phyloP scores from a whole-genome alignment of 2,113 vertebrate species.

The Rhea americana region DNA sequence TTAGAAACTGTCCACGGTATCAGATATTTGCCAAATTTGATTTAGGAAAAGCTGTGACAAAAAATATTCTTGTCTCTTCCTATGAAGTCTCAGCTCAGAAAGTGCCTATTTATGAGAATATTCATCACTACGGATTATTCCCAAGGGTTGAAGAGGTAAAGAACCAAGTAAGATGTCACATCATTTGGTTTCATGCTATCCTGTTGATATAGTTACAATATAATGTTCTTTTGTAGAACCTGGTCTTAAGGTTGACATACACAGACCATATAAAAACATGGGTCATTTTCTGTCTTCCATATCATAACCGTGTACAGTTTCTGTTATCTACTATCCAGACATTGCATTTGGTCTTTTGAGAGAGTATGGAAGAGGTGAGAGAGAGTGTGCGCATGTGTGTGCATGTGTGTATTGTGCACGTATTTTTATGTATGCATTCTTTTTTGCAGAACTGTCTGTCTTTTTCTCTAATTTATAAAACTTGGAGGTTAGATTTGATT shows the following conservation, averaged over 20 bases:
- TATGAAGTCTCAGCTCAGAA: neutral
- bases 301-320: neutral
- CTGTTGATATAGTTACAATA: neutral
- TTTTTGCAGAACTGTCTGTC: neutral
- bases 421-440: neutral
- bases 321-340: neutral
- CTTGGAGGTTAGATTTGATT: neutral
- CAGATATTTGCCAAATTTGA: neutral
- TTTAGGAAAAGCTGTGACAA: neutral
- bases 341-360: neutral
- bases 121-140: neutral
- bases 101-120: neutral
- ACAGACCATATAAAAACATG: fast-evolving
- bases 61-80: neutral
- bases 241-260: neutral
- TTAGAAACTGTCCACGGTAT: neutral
- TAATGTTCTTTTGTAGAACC: neutral
- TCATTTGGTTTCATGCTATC: neutral
- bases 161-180: neutral
- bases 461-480: neutral
- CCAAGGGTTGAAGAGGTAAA: neutral
- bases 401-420: fast-evolving
- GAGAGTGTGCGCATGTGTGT: fast-evolving
- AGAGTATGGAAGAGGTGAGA: neutral
- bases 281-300: neutral